phyloP scores from a whole-genome alignment of 2,797 vertebrate genomes.

The Sus cebifrons region DNA sequence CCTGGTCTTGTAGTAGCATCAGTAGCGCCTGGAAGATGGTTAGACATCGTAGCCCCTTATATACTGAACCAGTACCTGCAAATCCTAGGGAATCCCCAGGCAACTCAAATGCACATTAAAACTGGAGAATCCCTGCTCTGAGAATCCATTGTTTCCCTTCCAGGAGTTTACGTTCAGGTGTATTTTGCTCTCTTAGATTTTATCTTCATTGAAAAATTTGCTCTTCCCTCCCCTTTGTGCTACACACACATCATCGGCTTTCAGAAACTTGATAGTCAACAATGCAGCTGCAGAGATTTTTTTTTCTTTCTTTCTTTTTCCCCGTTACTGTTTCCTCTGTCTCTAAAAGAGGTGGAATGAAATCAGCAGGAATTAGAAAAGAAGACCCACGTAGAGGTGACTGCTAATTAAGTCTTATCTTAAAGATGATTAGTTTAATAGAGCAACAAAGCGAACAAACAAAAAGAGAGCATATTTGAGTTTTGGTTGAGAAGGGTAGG shows the following conservation, averaged over 20 bases:
- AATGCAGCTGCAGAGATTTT: conserved; percentile 74
- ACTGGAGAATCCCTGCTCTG: neutral
- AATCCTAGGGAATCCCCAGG: neutral
- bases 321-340: conserved; percentile 64
- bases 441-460: conserved; percentile 76
- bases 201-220: neutral
- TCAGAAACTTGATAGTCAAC: conserved; percentile 70
- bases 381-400: conserved; percentile 80
- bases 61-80: accelerated
- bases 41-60: neutral
- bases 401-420: conserved; percentile 84
- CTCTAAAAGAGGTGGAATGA: conserved; percentile 84
- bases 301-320: conserved; percentile 16
- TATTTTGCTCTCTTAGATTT: neutral
- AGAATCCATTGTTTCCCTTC: accelerated
- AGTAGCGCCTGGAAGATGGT: neutral
- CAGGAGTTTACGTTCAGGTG: neutral
- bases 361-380: conserved; percentile 85
- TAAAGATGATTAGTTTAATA: conserved; percentile 87
- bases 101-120: accelerated
- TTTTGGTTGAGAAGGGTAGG: conserved; percentile 71
- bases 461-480: conserved; percentile 76
- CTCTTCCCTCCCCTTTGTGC: conserved; percentile 64
- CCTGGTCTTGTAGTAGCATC: neutral
- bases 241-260: conserved; percentile 66